Percentiles rank a stretch among this genome's conserved stretches.
These are phyloP conservation scores for Felis catus DNA, from an alignment of 2,113 vertebrate species.

Conservation along the genomic window DNA sequence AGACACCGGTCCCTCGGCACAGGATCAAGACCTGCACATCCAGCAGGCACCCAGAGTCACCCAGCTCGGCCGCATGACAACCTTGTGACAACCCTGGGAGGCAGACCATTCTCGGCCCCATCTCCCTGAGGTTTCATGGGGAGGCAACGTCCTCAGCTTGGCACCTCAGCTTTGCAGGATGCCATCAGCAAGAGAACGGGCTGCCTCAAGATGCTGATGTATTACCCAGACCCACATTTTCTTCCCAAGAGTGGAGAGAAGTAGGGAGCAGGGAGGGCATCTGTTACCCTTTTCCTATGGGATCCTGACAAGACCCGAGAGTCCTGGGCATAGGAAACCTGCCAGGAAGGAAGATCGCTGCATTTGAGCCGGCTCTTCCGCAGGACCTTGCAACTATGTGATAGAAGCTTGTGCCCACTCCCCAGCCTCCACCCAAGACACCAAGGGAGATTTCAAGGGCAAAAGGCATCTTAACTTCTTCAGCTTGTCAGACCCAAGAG, in stretches of 20 bases:
- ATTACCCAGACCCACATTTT: neutral
- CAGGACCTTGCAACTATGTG: neutral
- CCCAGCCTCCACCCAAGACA: neutral
- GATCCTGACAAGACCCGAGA: neutral
- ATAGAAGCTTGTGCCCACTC: neutral
- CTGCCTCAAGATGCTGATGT: neutral
- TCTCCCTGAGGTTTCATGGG: neutral
- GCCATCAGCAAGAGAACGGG: neutral
- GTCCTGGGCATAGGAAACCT: neutral
- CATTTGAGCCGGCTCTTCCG: neutral
- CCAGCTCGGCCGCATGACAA: neutral
- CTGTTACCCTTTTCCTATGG: neutral
- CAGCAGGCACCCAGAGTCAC: neutral
- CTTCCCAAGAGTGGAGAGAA: neutral
- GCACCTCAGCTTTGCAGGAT: neutral
- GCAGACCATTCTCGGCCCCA: neutral
- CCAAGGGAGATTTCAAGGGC: no score
- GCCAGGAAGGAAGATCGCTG: neutral
- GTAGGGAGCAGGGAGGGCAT: no score
- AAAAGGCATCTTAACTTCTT: neutral
- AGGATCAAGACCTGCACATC: accelerated
- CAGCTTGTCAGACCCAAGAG: neutral
- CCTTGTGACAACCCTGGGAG: neutral
- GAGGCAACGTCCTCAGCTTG: no score
- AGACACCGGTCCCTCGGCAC: accelerated